A percentile compares a stretch with the other conserved stretches of the same genome.
phyloP scores from a whole-genome alignment of 2,888 invertebrate species.

The Dicycla oo region DNA sequence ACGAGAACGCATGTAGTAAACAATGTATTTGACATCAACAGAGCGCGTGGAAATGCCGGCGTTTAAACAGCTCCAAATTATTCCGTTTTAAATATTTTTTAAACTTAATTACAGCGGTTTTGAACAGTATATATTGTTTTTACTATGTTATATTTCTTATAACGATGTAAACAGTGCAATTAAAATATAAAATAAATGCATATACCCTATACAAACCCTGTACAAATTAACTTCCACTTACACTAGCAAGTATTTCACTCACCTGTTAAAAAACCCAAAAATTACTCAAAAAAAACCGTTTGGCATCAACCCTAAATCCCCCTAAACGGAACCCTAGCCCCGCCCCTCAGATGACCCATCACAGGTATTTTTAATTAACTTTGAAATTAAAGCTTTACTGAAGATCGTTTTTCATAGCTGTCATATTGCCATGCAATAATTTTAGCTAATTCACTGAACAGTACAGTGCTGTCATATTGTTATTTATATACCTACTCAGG shows the following conservation, averaged over 20 bases:
- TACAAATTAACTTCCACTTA: background rate
- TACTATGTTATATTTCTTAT: too few species aligned
- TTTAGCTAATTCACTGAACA: conserved; percentile 47
- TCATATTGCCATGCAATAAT: conserved; percentile 52
- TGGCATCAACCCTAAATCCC: conserved; percentile 26
- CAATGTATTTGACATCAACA: too few species aligned
- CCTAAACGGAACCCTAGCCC: conserved; percentile 27
- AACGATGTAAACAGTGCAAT: too few species aligned
- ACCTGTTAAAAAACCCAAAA: background rate
- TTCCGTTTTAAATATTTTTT: too few species aligned
- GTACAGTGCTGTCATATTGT: conserved; percentile 14
- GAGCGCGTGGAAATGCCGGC: too few species aligned
- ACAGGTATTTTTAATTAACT: conserved; percentile 62
- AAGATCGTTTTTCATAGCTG: conserved; percentile 56
- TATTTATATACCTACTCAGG: conserved; percentile 35
- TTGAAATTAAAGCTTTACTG: conserved; percentile 47
- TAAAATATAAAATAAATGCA: too few species aligned
- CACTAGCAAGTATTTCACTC: background rate
- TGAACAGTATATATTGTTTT: too few species aligned
- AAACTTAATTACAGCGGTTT: too few species aligned
- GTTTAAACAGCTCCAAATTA: too few species aligned
- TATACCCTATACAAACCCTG: too few species aligned
- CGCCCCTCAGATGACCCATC: conserved; percentile 49
- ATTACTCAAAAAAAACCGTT: background rate
- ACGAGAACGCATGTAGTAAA: too few species aligned